Base-by-base conservation (phyloP, 1,140 invertebrate species). In the Amyelois transitella region DNA sequence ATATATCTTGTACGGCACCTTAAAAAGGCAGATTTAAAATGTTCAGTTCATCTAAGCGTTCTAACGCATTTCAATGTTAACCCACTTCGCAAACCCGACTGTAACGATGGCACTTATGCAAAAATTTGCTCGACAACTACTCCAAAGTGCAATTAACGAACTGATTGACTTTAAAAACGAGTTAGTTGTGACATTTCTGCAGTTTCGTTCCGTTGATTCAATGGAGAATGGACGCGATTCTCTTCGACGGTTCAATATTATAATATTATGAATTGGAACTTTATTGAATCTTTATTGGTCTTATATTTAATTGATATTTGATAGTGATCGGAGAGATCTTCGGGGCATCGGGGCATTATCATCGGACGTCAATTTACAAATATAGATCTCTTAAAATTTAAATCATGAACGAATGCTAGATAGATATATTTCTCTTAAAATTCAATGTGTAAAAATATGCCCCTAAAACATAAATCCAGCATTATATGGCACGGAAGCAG, bases 51-150 rank as follows among this genome's bases (percentile, higher is more conserved):
- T 6, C 28, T 32, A 32, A 6, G 4, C 28, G 12, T 32, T n/a
- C n/a, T n/a, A n/a, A n/a, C 2, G 32, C 32, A 14, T 38, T 38
- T 14, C n/a, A 14, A 14, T 14, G n/a, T 38, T 0, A 38, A 14
- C 17, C 32, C 32, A 8, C 12, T 38, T 38, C 8, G n/a, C 1
- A 2, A n/a, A 18, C 21, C 24, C 45, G 53, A 50, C 47, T 52
- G 53, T 38, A 60, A 55, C 44, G 54, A 43, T 18, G 59, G 51
- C 51, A 53, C 59, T 61, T 61, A 61, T 61, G 59, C 59, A 61
- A 61, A 56, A 61, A 55, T 53, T 50, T 45, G 50, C 43, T 17
- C 50, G 24, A 53, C 43, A 49, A 55, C 49, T 51, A 51, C 47
- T 49, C 14, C 10, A 6, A 45, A 45, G 18, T 19, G 44, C 44